Conservation (phyloP, 2,113 vertebrate genomes). For the Prietella phreatophila region DNA sequence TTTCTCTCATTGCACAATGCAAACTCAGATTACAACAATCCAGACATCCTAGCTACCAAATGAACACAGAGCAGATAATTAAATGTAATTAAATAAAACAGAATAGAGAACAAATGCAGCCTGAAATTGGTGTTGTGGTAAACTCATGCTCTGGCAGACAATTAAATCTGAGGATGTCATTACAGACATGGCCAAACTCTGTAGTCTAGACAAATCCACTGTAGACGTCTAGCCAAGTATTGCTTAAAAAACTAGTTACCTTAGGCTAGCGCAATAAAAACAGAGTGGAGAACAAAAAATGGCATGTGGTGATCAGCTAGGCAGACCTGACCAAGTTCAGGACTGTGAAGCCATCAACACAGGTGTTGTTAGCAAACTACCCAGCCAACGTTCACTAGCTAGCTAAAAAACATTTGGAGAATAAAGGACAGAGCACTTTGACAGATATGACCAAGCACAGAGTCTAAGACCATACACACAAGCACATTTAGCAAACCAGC, state of each 20-base stretch:
- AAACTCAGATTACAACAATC: neutral
- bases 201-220: neutral
- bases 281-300: neutral
- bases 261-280: neutral
- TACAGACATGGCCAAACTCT: neutral
- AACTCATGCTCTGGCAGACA: neutral
- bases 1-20: neutral
- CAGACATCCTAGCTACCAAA: neutral
- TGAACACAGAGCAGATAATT: neutral
- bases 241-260: neutral
- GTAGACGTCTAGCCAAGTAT: neutral
- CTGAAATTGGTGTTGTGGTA: neutral
- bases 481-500: neutral
- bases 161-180: neutral
- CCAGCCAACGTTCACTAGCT: neutral
- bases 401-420: neutral
- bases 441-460: neutral
- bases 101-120: neutral
- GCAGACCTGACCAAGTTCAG: neutral
- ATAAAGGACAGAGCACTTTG: neutral
- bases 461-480: neutral
- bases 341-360: neutral
- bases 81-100: neutral
- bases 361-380: neutral
- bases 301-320: neutral